phyloP scores from a whole-genome alignment of 2,888 invertebrate species.

The Eumacrocentrus americanus region DNA sequence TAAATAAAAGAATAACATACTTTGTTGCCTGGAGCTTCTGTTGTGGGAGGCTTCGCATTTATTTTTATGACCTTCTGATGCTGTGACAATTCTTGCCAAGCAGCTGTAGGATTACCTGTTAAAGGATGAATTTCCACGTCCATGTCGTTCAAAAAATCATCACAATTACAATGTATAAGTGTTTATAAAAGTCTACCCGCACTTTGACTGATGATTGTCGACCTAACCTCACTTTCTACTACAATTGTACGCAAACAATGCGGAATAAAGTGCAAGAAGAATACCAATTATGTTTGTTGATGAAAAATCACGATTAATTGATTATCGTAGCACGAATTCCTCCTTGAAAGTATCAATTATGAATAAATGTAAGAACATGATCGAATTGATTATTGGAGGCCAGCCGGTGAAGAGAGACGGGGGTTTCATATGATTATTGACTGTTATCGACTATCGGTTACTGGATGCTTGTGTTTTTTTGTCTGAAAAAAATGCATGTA shows the following conservation, averaged over 20 bases:
- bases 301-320: neutral
- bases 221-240: constrained; percentile 10
- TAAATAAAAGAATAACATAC: constrained; percentile 42
- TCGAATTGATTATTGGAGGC: constrained; percentile 3
- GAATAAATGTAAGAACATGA: constrained; percentile 18
- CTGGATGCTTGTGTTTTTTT: too few relatives aligned
- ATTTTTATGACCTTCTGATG: constrained; percentile 72
- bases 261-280: neutral
- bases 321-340: constrained; percentile 34
- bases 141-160: constrained; percentile 42
- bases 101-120: constrained; percentile 72
- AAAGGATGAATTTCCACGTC: constrained; percentile 66
- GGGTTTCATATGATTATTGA: too few relatives aligned
- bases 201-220: too few relatives aligned
- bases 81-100: constrained; percentile 74
- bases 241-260: neutral
- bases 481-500: too few relatives aligned
- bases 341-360: constrained; percentile 31
- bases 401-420: too few relatives aligned
- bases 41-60: constrained; percentile 67
- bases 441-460: too few relatives aligned
- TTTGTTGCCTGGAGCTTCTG: constrained; percentile 67
- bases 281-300: neutral
- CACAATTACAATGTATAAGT: too few relatives aligned
- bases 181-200: too few relatives aligned